phyloP scores from a whole-genome alignment of 2,888 invertebrate genomes.

The Frankliniella intonsa region DNA sequence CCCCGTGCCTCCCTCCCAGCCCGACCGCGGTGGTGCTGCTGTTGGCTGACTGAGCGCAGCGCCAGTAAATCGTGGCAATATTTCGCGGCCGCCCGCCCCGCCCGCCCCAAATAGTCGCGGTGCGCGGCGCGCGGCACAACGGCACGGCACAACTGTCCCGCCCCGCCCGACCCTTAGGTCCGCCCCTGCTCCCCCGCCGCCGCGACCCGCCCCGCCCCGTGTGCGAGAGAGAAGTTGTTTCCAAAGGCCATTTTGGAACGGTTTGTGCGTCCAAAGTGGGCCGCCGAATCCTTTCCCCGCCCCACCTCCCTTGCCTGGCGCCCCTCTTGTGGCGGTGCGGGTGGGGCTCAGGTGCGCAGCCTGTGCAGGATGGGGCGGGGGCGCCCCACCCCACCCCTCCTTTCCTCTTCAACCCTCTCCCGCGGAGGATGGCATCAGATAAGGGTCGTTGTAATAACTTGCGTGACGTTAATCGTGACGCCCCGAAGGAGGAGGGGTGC shows the following conservation, averaged over 20 bases:
- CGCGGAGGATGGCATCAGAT: neutral
- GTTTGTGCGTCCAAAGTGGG: neutral
- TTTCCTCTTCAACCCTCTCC: too few species aligned
- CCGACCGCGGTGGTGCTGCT: neutral
- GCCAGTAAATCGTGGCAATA: slow-evolving; percentile 17
- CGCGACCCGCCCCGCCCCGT: neutral
- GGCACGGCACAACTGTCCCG: neutral
- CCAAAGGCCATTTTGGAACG: neutral
- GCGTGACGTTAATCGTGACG: neutral
- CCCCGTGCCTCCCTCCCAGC: neutral
- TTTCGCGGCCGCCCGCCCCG: neutral
- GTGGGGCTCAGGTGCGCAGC: too few species aligned
- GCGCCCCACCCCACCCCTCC: neutral
- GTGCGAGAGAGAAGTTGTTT: neutral
- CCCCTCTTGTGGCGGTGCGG: too few species aligned
- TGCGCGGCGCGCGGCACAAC: neutral
- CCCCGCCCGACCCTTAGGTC: neutral
- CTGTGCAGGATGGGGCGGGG: too few species aligned
- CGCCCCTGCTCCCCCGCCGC: neutral
- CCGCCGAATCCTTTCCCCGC: neutral
- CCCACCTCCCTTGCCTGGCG: too few species aligned
- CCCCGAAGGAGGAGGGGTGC: neutral
- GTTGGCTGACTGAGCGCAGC: neutral
- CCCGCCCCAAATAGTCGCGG: neutral
- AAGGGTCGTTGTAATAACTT: neutral